Evolutionary conservation across 2,113 vertebrate species (phyloP), one percentile per base, ranked within the genome.

Genomic region (Chascanopsetta lugubris): DNA sequence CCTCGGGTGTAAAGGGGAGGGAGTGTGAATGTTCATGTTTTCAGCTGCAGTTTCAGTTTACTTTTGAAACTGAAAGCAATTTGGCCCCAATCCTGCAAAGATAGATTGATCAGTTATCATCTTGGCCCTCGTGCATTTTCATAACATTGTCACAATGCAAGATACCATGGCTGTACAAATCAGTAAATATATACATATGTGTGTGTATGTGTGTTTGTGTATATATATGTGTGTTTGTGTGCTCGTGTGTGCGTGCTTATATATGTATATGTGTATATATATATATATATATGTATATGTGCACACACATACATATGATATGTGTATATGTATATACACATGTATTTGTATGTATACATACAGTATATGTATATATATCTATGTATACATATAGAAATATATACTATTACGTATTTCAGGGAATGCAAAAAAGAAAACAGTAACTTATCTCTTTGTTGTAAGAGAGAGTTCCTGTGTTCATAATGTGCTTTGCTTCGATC

Each of bases 401-500:
- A 79, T 76, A 84, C 70, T 62, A 67, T 75, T 58, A 75, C 84
- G 74, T 90, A 85, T 91, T 94, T 94, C 94, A 95, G 95, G 94
- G 93, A 94, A 94, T 92, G 94, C 93, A 91, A 94, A 86, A 91
- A 92, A 87, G 85, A 93, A 93, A 90, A 90, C 67, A 29, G 82
- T 65, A 71, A 80, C 73, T 73, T 68, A 12, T 87, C 79, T 87
- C 71, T 86, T 91, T 57, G 89, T 90, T 88, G 73, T 77, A 90
- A 83, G 84, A 93, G 93, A 93, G 91, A 78, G 85, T 92, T 92
- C 90, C 89, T 94, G 92, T 93, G 84, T 89, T 93, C 90, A 90
- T 83, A 75, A 87, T 93, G 94, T 95, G 93, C 91, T 94, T 93
- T 93, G 93, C 93, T 95, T 94, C 89, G 87, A 91, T 93, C 80